Conservation (phyloP, 2,888 invertebrate species). For the Uloborus plumipes region DNA sequence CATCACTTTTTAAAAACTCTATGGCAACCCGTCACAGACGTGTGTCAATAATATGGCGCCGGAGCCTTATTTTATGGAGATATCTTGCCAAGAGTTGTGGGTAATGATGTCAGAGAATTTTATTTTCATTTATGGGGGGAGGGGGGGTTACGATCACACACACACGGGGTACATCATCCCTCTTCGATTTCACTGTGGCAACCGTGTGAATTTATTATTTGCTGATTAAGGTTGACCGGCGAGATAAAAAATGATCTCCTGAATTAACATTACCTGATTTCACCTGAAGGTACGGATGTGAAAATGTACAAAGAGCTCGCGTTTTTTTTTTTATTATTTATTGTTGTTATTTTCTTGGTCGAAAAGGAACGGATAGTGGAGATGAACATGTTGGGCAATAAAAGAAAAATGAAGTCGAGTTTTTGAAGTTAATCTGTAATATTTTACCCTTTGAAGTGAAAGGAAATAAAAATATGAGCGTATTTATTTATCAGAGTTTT, state of each 20-base stretch:
- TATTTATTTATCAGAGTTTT: no score
- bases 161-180: background rate
- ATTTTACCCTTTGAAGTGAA: background rate
- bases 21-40: conserved; percentile 44
- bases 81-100: conserved; percentile 52
- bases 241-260: conserved; percentile 22
- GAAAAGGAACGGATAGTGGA: conserved; percentile 20
- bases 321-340: conserved; percentile 2
- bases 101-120: conserved; percentile 57
- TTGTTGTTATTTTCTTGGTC: conserved; percentile 6
- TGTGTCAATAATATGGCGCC: conserved; percentile 58
- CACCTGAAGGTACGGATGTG: conserved; percentile 49
- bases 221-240: conserved; percentile 32
- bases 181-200: conserved; percentile 29
- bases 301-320: conserved; percentile 3
- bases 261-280: conserved; percentile 51
- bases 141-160: background rate
- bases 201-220: conserved; percentile 53
- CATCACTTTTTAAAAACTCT: conserved; percentile 18
- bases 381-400: conserved; percentile 1
- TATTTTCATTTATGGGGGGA: conserved; percentile 17
- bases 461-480: no score
- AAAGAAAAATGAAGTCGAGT: background rate
- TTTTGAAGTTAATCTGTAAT: background rate
- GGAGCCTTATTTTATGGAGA: conserved; percentile 57